Percentiles rank a stretch among this genome's conserved stretches.
Evolutionary conservation across 2,797 vertebrate species (phyloP).

Genomic region (Champsocephalus esox): DNA sequence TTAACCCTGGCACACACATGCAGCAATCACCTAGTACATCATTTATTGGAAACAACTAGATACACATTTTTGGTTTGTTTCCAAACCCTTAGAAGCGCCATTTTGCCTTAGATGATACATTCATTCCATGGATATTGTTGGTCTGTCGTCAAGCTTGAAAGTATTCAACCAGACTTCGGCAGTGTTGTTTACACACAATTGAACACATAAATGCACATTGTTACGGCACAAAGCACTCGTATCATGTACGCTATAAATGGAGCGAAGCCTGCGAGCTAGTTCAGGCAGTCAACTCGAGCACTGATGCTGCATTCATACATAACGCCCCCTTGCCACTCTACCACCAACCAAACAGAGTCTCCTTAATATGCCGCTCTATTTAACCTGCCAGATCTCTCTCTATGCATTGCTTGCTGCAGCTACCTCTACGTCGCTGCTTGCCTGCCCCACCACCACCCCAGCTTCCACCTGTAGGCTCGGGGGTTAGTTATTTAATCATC

Average conservation of each 20-base stretch:
- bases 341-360: no score
- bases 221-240: neutral
- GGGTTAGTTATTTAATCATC: no score
- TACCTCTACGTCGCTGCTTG: no score
- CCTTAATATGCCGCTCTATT: no score
- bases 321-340: no score
- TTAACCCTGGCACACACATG: slow-evolving; percentile 3
- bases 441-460: no score
- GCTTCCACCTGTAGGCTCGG: no score
- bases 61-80: slow-evolving; percentile 13
- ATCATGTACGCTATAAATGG: neutral
- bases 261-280: no score
- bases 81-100: slow-evolving; percentile 11
- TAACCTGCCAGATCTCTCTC: no score
- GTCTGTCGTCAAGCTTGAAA: slow-evolving; percentile 25
- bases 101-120: slow-evolving; percentile 31
- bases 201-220: neutral
- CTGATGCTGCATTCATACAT: no score
- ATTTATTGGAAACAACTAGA: slow-evolving; percentile 15
- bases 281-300: no score
- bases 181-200: slow-evolving; percentile 2
- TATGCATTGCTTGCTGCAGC: no score
- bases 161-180: slow-evolving; percentile 1
- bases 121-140: slow-evolving; percentile 18
- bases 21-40: slow-evolving; percentile 4